These are phyloP conservation scores for Nibea coibor DNA, from an alignment of 2,113 vertebrate genomes.

Conservation along the genomic window DNA sequence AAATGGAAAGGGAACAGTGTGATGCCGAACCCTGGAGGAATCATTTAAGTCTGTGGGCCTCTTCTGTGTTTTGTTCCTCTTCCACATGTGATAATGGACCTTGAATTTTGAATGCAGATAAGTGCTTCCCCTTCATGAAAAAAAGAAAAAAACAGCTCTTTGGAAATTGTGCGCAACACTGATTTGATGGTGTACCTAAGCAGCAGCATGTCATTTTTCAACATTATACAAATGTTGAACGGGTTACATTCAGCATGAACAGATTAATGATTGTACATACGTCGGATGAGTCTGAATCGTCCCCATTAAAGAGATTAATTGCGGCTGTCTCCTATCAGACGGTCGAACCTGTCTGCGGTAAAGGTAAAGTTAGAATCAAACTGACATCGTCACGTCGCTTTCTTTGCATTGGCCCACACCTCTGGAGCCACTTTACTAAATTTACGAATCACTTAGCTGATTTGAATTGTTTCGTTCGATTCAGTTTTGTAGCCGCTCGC, in stretches of 20 bases:
- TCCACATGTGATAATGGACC: constrained; percentile 35
- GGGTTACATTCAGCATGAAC: constrained; percentile 44
- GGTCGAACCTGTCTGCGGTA: constrained; percentile 40
- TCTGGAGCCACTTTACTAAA: not conserved
- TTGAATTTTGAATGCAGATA: constrained; percentile 48
- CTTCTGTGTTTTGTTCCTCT: constrained; percentile 38
- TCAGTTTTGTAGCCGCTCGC: not conserved
- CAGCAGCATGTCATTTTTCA: constrained; percentile 18
- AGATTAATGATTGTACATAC: constrained; percentile 48
- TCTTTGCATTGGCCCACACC: constrained; percentile 22
- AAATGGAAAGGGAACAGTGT: constrained; percentile 27
- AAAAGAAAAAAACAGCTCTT: constrained; percentile 14
- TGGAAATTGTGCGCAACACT: constrained; percentile 14
- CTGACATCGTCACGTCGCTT: constrained; percentile 29
- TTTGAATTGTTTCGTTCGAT: not conserved
- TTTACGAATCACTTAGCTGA: not conserved
- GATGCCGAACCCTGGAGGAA: constrained; percentile 47
- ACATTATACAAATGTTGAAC: constrained; percentile 35
- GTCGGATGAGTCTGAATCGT: constrained; percentile 57
- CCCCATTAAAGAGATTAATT: constrained; percentile 65
- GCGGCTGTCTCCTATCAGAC: constrained; percentile 44
- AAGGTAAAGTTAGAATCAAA: constrained; percentile 55
- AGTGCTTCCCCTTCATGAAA: not conserved
- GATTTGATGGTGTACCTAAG: constrained; percentile 18
- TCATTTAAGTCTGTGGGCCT: constrained; percentile 34